A percentile compares a stretch with the other conserved stretches of the same genome.
Evolutionary conservation across 2,113 vertebrate genomes (phyloP).

Genomic region (Carlito syrichta): DNA sequence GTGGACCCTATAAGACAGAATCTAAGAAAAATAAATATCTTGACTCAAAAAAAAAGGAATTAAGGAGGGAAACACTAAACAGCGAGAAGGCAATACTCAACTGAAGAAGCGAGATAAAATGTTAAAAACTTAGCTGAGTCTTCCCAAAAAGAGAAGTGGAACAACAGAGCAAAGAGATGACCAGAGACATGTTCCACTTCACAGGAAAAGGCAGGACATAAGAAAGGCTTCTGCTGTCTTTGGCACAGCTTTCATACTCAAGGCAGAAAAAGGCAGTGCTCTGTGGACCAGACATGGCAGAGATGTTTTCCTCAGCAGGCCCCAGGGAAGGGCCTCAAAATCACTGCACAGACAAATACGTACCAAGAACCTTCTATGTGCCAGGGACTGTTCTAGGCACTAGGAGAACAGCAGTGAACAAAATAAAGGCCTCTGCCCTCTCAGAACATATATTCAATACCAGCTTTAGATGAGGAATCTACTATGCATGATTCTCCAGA

Average conservation of each 20-base stretch:
- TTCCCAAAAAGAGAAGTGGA: neutral
- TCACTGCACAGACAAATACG: neutral
- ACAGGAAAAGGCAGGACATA: neutral
- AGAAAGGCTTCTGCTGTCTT: neutral
- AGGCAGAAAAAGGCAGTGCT: neutral
- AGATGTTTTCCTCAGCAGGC: neutral
- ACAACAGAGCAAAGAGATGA: neutral
- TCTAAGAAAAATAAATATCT: neutral
- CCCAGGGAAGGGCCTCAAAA: neutral
- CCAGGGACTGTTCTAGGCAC: neutral
- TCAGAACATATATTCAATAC: neutral
- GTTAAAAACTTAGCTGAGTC: neutral
- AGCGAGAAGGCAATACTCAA: neutral
- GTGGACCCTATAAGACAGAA: neutral
- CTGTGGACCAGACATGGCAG: neutral
- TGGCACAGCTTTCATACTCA: neutral
- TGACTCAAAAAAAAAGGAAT: slow-evolving; percentile 8
- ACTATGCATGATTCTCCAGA: neutral
- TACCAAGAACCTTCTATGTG: neutral
- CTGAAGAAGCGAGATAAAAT: neutral
- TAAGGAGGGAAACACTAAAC: neutral
- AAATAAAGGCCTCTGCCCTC: neutral
- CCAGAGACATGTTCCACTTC: neutral
- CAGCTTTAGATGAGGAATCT: neutral
- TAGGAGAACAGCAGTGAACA: neutral